phyloP scores from a whole-genome alignment of 1,140 invertebrate genomes.

The Magallana angulata region DNA sequence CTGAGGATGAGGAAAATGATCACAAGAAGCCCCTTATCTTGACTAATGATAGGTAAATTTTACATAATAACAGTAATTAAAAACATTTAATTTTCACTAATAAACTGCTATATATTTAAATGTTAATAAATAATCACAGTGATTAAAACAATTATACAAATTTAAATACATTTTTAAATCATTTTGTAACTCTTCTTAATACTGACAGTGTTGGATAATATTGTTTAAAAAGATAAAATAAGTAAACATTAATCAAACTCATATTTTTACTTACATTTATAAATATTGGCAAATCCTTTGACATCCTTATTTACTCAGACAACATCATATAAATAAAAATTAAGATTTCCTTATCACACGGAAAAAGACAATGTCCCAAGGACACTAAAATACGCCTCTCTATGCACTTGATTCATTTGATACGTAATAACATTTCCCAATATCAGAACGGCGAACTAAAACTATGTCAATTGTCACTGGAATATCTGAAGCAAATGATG shows the following conservation, averaged over 20 bases:
- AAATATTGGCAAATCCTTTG: conserved; percentile 11
- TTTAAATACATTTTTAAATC: too few species aligned
- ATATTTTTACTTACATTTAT: not conserved
- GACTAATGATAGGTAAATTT: too few species aligned
- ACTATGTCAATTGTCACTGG: conserved; percentile 23
- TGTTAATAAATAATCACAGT: too few species aligned
- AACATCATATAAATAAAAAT: not conserved
- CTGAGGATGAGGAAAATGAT: not conserved
- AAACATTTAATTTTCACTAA: too few species aligned
- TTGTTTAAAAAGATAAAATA: too few species aligned
- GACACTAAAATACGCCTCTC: not conserved
- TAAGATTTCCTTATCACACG: not conserved
- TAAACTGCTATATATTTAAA: too few species aligned
- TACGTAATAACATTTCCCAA: not conserved
- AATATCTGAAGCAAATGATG: not conserved
- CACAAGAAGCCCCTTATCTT: not conserved
- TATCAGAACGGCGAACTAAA: not conserved
- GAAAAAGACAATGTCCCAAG: not conserved
- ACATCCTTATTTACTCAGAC: not conserved
- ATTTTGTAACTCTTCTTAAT: too few species aligned
- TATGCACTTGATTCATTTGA: not conserved
- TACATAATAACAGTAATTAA: too few species aligned
- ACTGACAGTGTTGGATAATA: too few species aligned
- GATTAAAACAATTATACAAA: too few species aligned
- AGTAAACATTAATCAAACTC: too few species aligned